Evolutionary conservation across 2,888 invertebrate species (phyloP), one percentile per base, ranked within the genome.

Genomic region (Epinotia ramella): DNA sequence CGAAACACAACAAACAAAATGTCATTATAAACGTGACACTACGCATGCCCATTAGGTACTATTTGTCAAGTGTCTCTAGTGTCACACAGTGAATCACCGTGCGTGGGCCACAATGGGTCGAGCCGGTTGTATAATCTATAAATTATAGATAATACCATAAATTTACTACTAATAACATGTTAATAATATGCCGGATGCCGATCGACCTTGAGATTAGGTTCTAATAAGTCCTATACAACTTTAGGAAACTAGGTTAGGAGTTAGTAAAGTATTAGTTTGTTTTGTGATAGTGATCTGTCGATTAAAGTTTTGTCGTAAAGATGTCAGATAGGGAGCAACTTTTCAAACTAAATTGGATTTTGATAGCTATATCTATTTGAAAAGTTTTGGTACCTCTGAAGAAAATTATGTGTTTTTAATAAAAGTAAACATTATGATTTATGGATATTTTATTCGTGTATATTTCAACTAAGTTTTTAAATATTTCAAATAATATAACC

Each of bases 61-160:
- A 79, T 80, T 80, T 79, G 77, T 77, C 71, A 78, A 77, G 76
- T 80, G 80, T 79, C 79, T 60, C 49, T 73, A 60, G 18, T 77
- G 70, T 77, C 73, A 73, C 72, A 62, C 49, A n/a, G 56, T 78
- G 77, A 79, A 60, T 79, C 79, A 79, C 53, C 53, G 9, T 2
- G 67, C 70, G 77, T 77, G 76, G 77, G 77, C 53, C 57, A 59
- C 18, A 62, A 70, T 74, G 60, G 33, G 24, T n/a, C 56, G 20
- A 57, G 18, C 56, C 46, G 20, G 20, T 65, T 70, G 59, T 75
- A 75, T 75, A 70, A 73, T 68, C 33, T 24, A 66, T 70, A 9
- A 40, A 40, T 40, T 40, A 40, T 40, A 40, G 40, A 40, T 40
- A 60, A 71, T 70, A 40, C 60, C 75, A 70, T 75, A 65, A 68